Percentiles rank a stretch among this genome's conserved stretches.
These are phyloP conservation scores for Carassius gibelio DNA, from an alignment of 2,113 vertebrate species.

Conservation along the genomic window DNA sequence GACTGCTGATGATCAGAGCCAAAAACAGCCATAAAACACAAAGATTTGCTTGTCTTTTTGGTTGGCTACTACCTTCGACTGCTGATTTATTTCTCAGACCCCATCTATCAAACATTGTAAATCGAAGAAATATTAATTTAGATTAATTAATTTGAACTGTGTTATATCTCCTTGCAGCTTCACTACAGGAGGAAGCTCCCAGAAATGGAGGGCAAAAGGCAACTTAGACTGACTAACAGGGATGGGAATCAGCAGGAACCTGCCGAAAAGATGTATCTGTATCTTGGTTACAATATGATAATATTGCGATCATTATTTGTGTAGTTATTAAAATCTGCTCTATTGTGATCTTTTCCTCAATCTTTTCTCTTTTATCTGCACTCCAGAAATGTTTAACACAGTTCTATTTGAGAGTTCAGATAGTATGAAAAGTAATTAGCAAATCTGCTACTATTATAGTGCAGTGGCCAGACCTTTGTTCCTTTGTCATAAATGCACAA, in stretches of 20 bases:
- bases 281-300: background rate
- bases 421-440: background rate
- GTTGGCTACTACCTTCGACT: background rate
- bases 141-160: background rate
- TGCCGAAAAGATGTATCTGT: background rate
- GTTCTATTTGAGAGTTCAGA: background rate
- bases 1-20: conserved; percentile 33
- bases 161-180: background rate
- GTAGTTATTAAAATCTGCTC: background rate
- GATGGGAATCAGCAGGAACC: background rate
- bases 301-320: background rate
- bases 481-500: background rate
- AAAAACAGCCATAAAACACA: background rate
- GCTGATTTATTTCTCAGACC: background rate
- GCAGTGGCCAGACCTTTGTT: background rate
- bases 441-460: background rate
- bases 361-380: background rate
- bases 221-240: background rate
- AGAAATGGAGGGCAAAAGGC: background rate
- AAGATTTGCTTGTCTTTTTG: background rate
- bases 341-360: background rate
- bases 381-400: background rate
- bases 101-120: background rate
- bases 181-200: background rate
- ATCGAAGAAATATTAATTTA: background rate